Conservation (phyloP, 2,888 invertebrate species). For the Leistus spinibarbis region DNA sequence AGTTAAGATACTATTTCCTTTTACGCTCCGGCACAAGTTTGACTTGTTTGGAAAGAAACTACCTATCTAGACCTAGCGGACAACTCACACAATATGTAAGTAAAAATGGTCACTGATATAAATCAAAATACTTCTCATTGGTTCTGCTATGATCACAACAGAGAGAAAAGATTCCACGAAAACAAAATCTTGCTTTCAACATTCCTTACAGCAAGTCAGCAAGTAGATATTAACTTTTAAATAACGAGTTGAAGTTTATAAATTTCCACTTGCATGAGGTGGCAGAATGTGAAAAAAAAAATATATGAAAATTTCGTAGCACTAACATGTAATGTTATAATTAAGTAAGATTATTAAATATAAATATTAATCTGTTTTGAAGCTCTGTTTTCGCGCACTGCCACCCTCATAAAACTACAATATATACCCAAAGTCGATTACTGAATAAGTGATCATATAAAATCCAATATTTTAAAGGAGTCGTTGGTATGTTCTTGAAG, state of each 20-base stretch:
- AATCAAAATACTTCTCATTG: neutral
- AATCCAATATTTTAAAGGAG: neutral
- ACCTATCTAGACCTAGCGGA: neutral
- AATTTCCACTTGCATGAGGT: neutral
- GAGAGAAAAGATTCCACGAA: neutral
- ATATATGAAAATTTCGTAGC: no score
- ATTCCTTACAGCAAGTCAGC: neutral
- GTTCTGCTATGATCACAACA: neutral
- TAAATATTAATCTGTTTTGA: no score
- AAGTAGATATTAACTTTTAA: neutral
- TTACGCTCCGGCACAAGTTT: neutral
- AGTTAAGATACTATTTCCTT: neutral
- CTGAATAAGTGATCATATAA: neutral
- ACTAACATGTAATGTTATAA: no score
- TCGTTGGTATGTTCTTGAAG: neutral
- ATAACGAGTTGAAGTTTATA: neutral
- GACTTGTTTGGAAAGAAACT: neutral
- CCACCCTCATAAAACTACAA: no score
- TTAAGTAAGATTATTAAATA: no score
- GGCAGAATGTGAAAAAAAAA: no score
- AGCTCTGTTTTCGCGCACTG: neutral
- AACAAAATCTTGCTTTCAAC: neutral
- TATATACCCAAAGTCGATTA: neutral
- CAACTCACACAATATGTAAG: neutral
- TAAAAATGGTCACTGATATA: neutral